phyloP scores from a whole-genome alignment of 2,113 vertebrate species.

The Mugil cephalus region DNA sequence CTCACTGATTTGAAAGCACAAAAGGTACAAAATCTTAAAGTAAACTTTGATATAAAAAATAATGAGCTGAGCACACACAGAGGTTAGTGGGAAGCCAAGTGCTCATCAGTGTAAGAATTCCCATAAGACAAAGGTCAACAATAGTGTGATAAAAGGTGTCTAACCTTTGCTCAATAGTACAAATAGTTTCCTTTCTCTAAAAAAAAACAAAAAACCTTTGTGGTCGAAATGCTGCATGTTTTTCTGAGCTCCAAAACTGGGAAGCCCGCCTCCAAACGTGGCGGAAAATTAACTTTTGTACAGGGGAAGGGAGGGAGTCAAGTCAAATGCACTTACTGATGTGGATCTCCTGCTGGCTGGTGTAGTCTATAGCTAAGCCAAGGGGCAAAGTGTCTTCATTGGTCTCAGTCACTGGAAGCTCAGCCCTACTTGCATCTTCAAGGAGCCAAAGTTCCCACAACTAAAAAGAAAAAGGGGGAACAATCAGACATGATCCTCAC shows the following conservation, averaged over 20 bases:
- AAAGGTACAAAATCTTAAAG: neutral
- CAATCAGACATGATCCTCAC: too few species aligned
- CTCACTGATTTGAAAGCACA: too few species aligned
- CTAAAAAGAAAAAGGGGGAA: slow-evolving; percentile 62
- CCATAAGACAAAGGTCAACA: too few species aligned
- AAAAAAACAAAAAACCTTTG: too few species aligned
- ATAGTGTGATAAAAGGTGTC: too few species aligned
- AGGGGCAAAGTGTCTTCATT: slow-evolving; percentile 94
- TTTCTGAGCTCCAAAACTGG: too few species aligned
- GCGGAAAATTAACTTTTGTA: neutral
- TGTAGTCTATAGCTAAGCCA: slow-evolving; percentile 92
- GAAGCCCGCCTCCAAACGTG: too few species aligned
- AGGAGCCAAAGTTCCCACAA: slow-evolving; percentile 94
- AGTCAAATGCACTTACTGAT: slow-evolving; percentile 86
- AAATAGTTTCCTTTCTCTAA: too few species aligned
- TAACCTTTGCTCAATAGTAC: too few species aligned
- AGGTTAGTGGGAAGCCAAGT: neutral
- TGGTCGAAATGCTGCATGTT: too few species aligned
- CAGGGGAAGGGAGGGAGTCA: neutral
- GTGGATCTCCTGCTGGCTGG: slow-evolving; percentile 88
- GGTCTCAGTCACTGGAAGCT: slow-evolving; percentile 91
- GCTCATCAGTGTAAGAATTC: too few species aligned
- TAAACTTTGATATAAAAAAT: neutral
- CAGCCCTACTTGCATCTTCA: slow-evolving; percentile 94
- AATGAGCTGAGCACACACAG: neutral